Conservation (phyloP, 1,140 invertebrate species). For the Rhizoglyphus robini region DNA sequence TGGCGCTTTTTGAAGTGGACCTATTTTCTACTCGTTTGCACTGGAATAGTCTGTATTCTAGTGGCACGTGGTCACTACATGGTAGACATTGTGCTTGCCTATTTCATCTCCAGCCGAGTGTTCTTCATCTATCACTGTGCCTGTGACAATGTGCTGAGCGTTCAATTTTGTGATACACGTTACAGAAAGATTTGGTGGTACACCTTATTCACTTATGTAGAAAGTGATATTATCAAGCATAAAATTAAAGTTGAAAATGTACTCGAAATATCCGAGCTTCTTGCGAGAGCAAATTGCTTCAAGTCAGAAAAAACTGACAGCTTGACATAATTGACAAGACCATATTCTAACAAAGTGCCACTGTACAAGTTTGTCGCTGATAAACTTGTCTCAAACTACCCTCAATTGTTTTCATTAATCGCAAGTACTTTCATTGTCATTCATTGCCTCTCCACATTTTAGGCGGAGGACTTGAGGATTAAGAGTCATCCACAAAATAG, state of each 20-base stretch:
- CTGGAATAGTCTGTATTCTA: slow-evolving; percentile 62
- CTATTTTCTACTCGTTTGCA: slow-evolving; percentile 50
- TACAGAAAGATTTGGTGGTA: slow-evolving; percentile 1
- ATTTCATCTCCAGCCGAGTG: slow-evolving; percentile 70
- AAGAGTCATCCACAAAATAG: too few relatives aligned
- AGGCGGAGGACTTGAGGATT: too few relatives aligned
- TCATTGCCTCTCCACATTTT: too few relatives aligned
- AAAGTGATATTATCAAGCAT: not conserved
- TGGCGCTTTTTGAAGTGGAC: slow-evolving; percentile 43
- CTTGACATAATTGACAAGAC: too few relatives aligned
- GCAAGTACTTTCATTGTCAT: too few relatives aligned
- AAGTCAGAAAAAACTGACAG: too few relatives aligned
- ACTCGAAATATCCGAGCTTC: not conserved
- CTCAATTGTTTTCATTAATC: too few relatives aligned
- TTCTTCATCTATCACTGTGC: slow-evolving; percentile 70
- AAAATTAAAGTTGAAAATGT: not conserved
- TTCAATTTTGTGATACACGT: not conserved
- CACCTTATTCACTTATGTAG: slow-evolving; percentile 1
- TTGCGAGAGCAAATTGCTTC: too few relatives aligned
- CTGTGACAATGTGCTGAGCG: not conserved
- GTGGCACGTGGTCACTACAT: slow-evolving; percentile 78
- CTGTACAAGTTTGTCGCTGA: too few relatives aligned
- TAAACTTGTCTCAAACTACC: too few relatives aligned
- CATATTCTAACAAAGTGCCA: too few relatives aligned
- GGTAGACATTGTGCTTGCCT: slow-evolving; percentile 75